Evolutionary conservation across 2,888 invertebrate species (phyloP).

Genomic region (Agelastica alni): DNA sequence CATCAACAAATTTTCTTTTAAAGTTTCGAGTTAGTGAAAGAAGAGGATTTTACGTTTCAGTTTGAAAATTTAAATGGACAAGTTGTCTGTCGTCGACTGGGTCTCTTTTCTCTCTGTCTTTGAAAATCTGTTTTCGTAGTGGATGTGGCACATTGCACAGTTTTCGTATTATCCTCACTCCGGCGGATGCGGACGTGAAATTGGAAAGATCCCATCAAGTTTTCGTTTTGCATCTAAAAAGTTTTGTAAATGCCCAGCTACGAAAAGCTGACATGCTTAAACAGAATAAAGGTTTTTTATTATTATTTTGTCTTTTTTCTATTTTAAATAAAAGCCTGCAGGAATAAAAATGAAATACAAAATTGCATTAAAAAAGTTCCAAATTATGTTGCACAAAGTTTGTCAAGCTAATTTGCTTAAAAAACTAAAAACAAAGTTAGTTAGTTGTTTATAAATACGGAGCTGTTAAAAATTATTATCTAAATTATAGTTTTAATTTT

Average conservation of each 20-base stretch:
- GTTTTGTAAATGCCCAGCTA: slow-evolving; percentile 32
- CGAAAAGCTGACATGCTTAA: slow-evolving; percentile 9
- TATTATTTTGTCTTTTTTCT: no score
- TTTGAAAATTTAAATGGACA: slow-evolving; percentile 42
- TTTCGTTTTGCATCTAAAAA: slow-evolving; percentile 40
- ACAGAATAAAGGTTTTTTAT: background rate
- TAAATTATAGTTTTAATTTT: no score
- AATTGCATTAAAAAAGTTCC: no score
- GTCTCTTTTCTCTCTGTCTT: slow-evolving; percentile 26
- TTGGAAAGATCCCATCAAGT: slow-evolving; percentile 41
- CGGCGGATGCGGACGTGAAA: slow-evolving; percentile 34
- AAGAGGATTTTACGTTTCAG: slow-evolving; percentile 28
- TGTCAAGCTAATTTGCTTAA: no score
- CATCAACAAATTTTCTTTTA: background rate
- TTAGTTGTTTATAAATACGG: no score
- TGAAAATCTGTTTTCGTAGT: slow-evolving; percentile 33
- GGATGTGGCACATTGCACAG: slow-evolving; percentile 41
- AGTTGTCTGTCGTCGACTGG: slow-evolving; percentile 40
- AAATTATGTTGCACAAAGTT: no score
- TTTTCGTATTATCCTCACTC: slow-evolving; percentile 35
- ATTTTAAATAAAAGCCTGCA: no score
- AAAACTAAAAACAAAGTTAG: no score
- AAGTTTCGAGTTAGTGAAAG: slow-evolving; percentile 10
- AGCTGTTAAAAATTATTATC: no score
- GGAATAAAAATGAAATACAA: no score